phyloP scores from a whole-genome alignment of 2,888 invertebrate genomes.

The Scotopteryx bipunctaria region DNA sequence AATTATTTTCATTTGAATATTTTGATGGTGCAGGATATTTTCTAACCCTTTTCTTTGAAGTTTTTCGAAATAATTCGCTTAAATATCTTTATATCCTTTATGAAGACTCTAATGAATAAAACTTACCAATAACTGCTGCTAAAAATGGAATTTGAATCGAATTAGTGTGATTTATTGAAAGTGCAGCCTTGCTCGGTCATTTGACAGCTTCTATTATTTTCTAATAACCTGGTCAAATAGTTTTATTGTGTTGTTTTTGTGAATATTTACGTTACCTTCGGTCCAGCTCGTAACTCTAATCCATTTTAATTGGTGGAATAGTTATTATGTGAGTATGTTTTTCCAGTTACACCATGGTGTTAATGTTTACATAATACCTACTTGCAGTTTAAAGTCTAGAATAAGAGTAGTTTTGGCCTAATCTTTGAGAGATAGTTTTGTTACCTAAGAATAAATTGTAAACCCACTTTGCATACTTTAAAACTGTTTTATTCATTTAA shows the following conservation, averaged over 20 bases:
- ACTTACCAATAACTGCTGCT: slow-evolving; percentile 1
- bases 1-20: slow-evolving; percentile 2
- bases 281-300: not conserved
- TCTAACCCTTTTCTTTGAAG: slow-evolving; percentile 20
- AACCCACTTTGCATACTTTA: too few species aligned
- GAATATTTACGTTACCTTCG: slow-evolving; percentile 7
- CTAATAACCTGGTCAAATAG: slow-evolving; percentile 29
- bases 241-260: slow-evolving; percentile 14
- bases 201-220: slow-evolving; percentile 48
- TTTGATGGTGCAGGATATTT: slow-evolving; percentile 23
- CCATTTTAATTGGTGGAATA: not conserved
- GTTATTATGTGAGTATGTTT: slow-evolving; percentile 36
- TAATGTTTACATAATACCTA: slow-evolving; percentile 69
- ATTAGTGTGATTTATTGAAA: slow-evolving; percentile 33
- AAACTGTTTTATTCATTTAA: not conserved
- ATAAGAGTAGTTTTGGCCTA: not conserved
- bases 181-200: slow-evolving; percentile 47
- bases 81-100: not conserved
- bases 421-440: too few species aligned
- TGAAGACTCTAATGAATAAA: not conserved
- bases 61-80: not conserved
- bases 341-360: slow-evolving; percentile 31
- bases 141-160: slow-evolving; percentile 19
- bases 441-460: too few species aligned
- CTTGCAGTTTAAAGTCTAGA: slow-evolving; percentile 9